Evolutionary conservation across 2,888 invertebrate species (phyloP), one percentile per base, ranked within the genome.

Genomic region (Thyatira batis): DNA sequence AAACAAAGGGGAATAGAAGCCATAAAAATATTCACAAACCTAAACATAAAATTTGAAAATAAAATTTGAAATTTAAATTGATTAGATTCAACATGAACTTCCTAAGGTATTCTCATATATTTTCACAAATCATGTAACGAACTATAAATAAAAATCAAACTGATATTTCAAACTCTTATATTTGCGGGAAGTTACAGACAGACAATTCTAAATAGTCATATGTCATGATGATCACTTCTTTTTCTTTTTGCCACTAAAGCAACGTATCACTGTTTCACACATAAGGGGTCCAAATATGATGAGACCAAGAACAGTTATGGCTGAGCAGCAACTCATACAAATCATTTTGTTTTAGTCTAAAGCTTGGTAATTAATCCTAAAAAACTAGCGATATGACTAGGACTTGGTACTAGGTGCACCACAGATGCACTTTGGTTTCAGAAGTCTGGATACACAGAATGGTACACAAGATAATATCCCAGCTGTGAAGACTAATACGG

Each of bases 401-500:
- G 13, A 5, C n/a, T 33, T 13, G 33, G 1, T 33, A 13, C 13
- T 13, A 6, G 23, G 23, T 23, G 23, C 23, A 23, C 3, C 3
- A 21, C 30, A 20, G 13, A 33, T 17, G 21, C 39, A 48, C 48
- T 20, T 48, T 9, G 9, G 48, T 17, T 20, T 27, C 17, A 67
- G 30, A 17, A 60, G 33, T 55, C 55, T 57, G 20, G 51, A 45
- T n/a, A 55, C 53, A 51, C 51, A 57, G 33, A 53, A 17, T 10
- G 60, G 63, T 27, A 58, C 21, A 46, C 62, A 63, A 46, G 58
- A 46, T 21, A 60, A 53, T 27, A 64, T 30, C 3, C 48, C 54
- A 45, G 60, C 66, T 25, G 69, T 25, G 50, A 71, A 49, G 17
- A 63, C 64, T 50, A 61, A 45, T 20, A 67, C 27, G 13, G 59